These are phyloP conservation scores for Acrocephalus arundinaceus DNA, from an alignment of 2,113 vertebrate genomes.

Conservation along the genomic window DNA sequence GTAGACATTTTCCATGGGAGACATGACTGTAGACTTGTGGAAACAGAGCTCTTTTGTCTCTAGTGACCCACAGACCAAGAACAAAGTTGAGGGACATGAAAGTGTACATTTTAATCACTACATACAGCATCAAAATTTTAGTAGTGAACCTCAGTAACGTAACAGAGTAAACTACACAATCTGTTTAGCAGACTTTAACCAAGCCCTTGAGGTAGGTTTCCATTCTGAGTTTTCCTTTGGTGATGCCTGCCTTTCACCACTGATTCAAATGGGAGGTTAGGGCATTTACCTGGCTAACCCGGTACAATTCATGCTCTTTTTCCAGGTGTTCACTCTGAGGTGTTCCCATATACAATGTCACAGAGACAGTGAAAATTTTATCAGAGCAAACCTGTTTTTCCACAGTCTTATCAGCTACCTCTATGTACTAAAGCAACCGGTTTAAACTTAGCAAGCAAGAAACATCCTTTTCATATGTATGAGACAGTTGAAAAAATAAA, in stretches of 20 bases:
- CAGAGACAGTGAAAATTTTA: neutral
- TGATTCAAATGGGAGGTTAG: neutral
- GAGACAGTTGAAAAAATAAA: neutral
- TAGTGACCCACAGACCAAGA: neutral
- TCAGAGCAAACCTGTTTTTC: neutral
- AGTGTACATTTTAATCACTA: neutral
- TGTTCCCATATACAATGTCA: neutral
- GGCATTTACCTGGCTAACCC: neutral
- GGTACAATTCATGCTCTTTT: neutral
- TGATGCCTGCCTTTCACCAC: neutral
- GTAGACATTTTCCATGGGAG: neutral
- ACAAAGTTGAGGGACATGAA: neutral
- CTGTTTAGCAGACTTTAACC: rapidly evolving
- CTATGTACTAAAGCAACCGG: neutral
- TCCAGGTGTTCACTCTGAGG: neutral
- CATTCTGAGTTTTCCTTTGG: neutral
- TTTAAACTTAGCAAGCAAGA: neutral
- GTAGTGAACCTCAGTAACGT: neutral
- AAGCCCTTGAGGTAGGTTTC: neutral
- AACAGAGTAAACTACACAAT: neutral
- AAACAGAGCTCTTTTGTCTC: neutral
- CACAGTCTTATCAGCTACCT: neutral
- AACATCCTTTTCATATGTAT: neutral
- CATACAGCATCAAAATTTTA: neutral
- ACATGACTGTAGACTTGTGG: neutral